phyloP scores from a whole-genome alignment of 1,140 invertebrate species.

The Camponotus vicinus region DNA sequence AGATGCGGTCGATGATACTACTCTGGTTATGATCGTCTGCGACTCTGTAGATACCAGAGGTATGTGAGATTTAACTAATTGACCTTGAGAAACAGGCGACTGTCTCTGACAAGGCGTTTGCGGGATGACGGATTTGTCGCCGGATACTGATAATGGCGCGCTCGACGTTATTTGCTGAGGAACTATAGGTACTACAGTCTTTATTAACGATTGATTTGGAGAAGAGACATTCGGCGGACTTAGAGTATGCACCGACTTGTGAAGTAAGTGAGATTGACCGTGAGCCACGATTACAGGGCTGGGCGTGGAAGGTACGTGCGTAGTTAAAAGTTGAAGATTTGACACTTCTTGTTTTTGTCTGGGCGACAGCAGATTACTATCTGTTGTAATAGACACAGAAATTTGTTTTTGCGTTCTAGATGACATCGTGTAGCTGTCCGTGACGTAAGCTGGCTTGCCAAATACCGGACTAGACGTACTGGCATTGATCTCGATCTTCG shows the following conservation, averaged over 20 bases:
- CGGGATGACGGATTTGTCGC: slow-evolving; percentile 62
- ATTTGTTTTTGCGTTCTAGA: slow-evolving; percentile 76
- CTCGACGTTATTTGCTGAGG: slow-evolving; percentile 72
- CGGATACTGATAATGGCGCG: not conserved
- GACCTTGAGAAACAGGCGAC: slow-evolving; percentile 65
- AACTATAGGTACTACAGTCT: slow-evolving; percentile 79
- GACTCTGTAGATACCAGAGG: slow-evolving; percentile 75
- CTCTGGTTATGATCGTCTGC: slow-evolving; percentile 76
- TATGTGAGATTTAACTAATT: slow-evolving; percentile 76
- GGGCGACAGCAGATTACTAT: slow-evolving; percentile 77
- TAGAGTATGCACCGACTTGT: slow-evolving; percentile 79
- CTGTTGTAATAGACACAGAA: slow-evolving; percentile 60
- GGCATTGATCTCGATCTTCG: slow-evolving; percentile 83
- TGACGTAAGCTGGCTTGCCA: slow-evolving; percentile 71
- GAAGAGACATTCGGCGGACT: slow-evolving; percentile 68
- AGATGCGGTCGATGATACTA: slow-evolving; percentile 66
- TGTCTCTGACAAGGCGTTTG: slow-evolving; percentile 60
- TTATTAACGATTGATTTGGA: slow-evolving; percentile 78
- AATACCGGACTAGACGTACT: slow-evolving; percentile 79
- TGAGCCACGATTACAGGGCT: slow-evolving; percentile 87
- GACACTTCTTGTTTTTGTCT: slow-evolving; percentile 80
- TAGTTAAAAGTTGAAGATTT: slow-evolving; percentile 80
- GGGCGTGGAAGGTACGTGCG: slow-evolving; percentile 83
- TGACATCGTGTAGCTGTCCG: slow-evolving; percentile 73
- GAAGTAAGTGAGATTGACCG: slow-evolving; percentile 78